Percentiles rank a stretch among this genome's conserved stretches.
phyloP scores from a whole-genome alignment of 2,797 vertebrate genomes.

The Pelobates cultripes region DNA sequence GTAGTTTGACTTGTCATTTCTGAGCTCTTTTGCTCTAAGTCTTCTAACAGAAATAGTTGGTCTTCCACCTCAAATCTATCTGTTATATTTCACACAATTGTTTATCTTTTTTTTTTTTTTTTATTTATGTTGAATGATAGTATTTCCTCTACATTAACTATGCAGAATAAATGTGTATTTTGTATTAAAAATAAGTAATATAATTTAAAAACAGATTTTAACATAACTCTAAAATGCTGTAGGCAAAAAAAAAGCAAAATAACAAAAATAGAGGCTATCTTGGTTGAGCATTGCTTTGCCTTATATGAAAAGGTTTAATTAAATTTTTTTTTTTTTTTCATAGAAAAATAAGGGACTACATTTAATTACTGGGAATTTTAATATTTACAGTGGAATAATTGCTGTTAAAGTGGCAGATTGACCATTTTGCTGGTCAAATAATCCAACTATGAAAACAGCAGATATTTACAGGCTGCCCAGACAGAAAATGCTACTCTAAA shows the following conservation, averaged over 20 bases:
- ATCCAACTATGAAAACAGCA: no score
- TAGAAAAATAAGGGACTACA: no score
- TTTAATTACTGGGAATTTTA: no score
- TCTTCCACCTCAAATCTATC: not conserved
- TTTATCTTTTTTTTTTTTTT: not conserved
- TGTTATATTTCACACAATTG: not conserved
- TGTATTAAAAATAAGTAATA: not conserved
- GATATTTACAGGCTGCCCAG: no score
- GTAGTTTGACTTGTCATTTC: conserved; percentile 1
- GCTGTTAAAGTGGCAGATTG: no score
- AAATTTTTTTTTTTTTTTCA: no score
- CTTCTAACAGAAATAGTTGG: conserved; percentile 18
- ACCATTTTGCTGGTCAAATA: no score
- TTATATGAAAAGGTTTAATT: no score
- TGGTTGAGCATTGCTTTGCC: no score
- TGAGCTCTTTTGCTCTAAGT: conserved; percentile 14
- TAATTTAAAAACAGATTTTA: not conserved
- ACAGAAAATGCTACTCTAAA: no score
- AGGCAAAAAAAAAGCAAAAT: no score
- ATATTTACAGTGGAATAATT: no score
- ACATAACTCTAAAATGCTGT: not conserved
- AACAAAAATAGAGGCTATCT: not conserved
- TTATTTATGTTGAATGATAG: not conserved
- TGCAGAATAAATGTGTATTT: not conserved
- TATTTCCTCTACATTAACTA: not conserved